Evolutionary conservation across 2,113 vertebrate genomes (phyloP).

Genomic region (Cottus gobio): DNA sequence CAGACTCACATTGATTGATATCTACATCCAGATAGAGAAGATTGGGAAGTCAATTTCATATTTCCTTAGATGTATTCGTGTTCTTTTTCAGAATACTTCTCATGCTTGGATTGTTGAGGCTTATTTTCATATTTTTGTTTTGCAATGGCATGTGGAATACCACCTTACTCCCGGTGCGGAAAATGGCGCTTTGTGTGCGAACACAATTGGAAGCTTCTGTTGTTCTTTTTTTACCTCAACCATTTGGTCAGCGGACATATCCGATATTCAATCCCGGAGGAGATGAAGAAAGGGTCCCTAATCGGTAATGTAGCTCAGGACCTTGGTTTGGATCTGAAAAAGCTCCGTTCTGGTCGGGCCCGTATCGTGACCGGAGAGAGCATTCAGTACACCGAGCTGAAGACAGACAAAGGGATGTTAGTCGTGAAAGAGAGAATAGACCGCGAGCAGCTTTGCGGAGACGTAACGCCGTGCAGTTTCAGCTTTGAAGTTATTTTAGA

Average conservation of each 20-base stretch:
- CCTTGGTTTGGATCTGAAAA: constrained; percentile 4
- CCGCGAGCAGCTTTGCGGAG: constrained; percentile 63
- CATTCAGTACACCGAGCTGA: constrained; percentile 62
- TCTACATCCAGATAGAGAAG: neutral
- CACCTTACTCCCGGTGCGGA: neutral
- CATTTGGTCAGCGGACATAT: constrained; percentile 5
- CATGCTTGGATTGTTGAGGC: neutral
- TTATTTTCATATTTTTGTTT: neutral
- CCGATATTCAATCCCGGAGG: constrained; percentile 65
- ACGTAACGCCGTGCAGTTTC: neutral
- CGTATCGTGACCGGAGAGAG: constrained; percentile 21
- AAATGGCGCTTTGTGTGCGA: constrained; percentile 43
- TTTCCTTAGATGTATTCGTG: too few relatives aligned
- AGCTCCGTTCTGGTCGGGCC: constrained; percentile 12
- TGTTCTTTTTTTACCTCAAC: neutral
- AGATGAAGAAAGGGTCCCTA: constrained; percentile 49
- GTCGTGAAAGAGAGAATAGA: constrained; percentile 71
- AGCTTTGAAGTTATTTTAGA: constrained; percentile 71
- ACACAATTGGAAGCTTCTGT: neutral
- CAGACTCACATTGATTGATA: neutral
- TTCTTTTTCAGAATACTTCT: rapidly evolving
- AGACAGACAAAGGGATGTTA: constrained; percentile 66
- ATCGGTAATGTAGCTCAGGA: constrained; percentile 76
- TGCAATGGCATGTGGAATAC: constrained; percentile 30
- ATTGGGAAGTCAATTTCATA: neutral